Percentiles rank a stretch among this genome's conserved stretches.
These are phyloP conservation scores for Hypercompe scribonia DNA, from an alignment of 2,888 invertebrate genomes.

Conservation along the genomic window DNA sequence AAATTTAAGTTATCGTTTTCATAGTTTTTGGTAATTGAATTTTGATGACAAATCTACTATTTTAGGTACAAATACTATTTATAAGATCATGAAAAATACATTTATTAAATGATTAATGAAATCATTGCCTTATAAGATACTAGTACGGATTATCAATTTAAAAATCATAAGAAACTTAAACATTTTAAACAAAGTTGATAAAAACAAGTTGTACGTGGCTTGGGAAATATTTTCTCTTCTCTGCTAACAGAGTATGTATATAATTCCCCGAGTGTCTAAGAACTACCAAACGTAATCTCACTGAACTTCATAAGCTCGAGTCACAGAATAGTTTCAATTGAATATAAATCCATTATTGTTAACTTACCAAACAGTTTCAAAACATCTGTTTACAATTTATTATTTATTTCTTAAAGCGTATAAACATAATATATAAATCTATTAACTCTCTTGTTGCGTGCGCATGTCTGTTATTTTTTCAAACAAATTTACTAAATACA, in stretches of 20 bases:
- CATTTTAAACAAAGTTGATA: conserved; percentile 20
- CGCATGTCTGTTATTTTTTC: no score
- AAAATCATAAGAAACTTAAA: conserved; percentile 1
- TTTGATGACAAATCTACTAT: no score
- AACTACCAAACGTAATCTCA: conserved; percentile 23
- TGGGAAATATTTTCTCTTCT: conserved; percentile 23
- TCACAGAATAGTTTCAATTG: conserved; percentile 24
- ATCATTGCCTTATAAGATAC: no score
- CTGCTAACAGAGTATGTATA: conserved; percentile 18
- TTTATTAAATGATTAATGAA: no score
- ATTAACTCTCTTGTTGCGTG: not conserved
- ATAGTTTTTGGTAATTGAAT: no score
- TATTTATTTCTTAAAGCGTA: not conserved
- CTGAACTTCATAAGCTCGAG: conserved; percentile 26
- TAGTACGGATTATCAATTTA: not conserved
- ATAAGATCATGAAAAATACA: no score
- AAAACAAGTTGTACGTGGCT: conserved; percentile 18
- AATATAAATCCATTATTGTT: conserved; percentile 12
- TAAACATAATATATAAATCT: no score
- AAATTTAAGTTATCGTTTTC: no score
- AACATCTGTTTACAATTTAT: not conserved
- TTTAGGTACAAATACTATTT: no score
- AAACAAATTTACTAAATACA: no score
- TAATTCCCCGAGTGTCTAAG: conserved; percentile 21
- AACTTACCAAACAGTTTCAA: not conserved